A percentile compares a stretch with the other conserved stretches of the same genome.
Evolutionary conservation across 2,888 invertebrate species (phyloP).

Genomic region (Tiphia femorata): DNA sequence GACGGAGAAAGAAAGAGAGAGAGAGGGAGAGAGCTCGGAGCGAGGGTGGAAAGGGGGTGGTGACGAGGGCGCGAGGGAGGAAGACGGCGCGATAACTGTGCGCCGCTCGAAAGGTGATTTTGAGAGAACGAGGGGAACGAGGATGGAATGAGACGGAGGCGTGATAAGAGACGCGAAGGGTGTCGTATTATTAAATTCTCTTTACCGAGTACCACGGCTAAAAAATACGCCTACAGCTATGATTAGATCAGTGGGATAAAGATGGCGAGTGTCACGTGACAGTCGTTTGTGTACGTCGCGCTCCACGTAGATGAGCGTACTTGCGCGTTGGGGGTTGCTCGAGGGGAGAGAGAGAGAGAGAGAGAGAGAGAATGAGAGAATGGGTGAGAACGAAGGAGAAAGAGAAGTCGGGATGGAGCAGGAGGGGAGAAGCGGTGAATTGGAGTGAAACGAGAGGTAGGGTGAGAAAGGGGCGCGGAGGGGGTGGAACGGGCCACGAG

Average conservation of each 20-base stretch:
- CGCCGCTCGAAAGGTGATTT: not conserved
- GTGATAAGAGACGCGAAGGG: not conserved
- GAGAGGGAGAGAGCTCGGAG: slow-evolving; percentile 2
- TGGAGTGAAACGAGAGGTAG: not conserved
- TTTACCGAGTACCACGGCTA: not conserved
- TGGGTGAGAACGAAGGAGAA: slow-evolving; percentile 3
- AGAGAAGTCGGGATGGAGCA: not conserved
- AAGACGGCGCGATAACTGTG: not conserved
- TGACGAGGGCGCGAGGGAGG: not conserved
- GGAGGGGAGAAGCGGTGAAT: not conserved
- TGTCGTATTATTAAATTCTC: slow-evolving; percentile 3
- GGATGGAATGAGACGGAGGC: not conserved
- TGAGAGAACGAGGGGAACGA: not conserved
- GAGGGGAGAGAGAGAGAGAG: not conserved
- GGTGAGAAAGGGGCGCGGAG: slow-evolving; percentile 18
- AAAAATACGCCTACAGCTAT: not conserved
- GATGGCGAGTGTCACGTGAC: slow-evolving; percentile 7
- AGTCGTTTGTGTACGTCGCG: too few species aligned
- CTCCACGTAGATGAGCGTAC: not conserved
- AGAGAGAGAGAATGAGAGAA: not conserved
- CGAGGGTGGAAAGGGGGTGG: slow-evolving; percentile 1
- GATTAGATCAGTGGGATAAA: slow-evolving; percentile 4
- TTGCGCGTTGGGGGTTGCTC: slow-evolving; percentile 6
- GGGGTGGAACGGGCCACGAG: slow-evolving; percentile 2
- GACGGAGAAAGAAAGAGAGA: slow-evolving; percentile 4